Conservation (phyloP, 2,888 invertebrate genomes). For the Phaonia tiefii region DNA sequence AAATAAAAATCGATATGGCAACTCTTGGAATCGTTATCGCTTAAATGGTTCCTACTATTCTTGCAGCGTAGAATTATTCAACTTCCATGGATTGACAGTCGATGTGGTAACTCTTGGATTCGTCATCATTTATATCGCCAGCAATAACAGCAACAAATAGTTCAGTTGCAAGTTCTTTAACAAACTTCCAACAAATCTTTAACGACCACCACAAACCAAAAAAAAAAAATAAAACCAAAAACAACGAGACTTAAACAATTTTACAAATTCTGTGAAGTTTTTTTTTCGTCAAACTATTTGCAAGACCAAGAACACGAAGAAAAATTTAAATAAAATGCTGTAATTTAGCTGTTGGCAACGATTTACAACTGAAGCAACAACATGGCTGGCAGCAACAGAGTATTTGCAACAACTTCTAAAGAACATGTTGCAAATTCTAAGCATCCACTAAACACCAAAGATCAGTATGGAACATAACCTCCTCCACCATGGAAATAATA, state of each 20-base stretch:
- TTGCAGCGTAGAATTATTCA: no score
- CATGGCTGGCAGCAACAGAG: conserved; percentile 40
- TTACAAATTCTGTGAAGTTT: conserved; percentile 52
- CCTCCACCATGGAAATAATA: neutral
- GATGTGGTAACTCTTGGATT: conserved; percentile 42
- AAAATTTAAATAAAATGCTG: conserved; percentile 68
- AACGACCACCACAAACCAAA: conserved; percentile 42
- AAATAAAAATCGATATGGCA: conserved; percentile 22
- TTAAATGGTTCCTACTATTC: no score
- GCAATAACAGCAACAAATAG: conserved; percentile 3
- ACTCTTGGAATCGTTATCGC: conserved; percentile 45
- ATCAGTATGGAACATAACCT: conserved; percentile 10
- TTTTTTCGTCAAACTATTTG: conserved; percentile 22
- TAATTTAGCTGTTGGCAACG: conserved; percentile 69
- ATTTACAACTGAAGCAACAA: conserved; percentile 64
- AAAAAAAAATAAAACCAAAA: conserved; percentile 45
- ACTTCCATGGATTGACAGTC: no score
- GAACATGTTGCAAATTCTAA: conserved; percentile 58
- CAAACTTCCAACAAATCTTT: conserved; percentile 50
- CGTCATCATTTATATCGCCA: conserved; percentile 38
- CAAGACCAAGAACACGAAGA: conserved; percentile 39
- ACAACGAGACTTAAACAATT: conserved; percentile 50
- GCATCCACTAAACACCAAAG: conserved; percentile 36
- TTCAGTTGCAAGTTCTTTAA: conserved; percentile 61
- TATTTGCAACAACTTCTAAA: conserved; percentile 47